Evolutionary conservation across 2,888 invertebrate genomes (phyloP), one percentile per base, ranked within the genome.

Genomic region (Papilio gigon): DNA sequence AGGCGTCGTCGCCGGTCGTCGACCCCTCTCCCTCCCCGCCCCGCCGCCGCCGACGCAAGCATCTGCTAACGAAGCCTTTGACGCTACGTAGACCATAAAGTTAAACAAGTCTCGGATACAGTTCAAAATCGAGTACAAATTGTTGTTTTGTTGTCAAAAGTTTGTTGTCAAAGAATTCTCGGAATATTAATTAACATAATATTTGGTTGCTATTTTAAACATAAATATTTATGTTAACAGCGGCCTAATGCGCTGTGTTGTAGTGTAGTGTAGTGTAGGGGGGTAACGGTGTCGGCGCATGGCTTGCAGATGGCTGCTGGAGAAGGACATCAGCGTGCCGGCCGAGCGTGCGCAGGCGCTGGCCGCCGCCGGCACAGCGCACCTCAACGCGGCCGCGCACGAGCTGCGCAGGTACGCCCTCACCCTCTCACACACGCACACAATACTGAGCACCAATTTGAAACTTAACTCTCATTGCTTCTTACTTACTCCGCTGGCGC

Each of bases 301-400:
- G n/a, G 47, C 44, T 80, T 81, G 2, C 89, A 92, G 91, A 77
- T 89, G 88, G 87, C 94, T 96, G 86, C 94, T 99, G 93, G 98
- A 98, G 82, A 83, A 95, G 85, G 98, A 99, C 85, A 91, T 99
- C 78, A 94, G 96, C 80, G 92, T 99, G 85, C 96, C 98, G 67
- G 96, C 96, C 85, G 98, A 98, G 81, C 97, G 97, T 92, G 96
- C 98, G 74, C 97, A 97, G 92, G 94, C 96, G 84, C 93, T 97
- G 77, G 96, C 97, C 71, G 97, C 97, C 84, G 94, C 95, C 75
- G 95, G 96, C 79, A 96, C 98, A 70, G 96, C 96, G 76, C 98
- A 98, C 86, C 91, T 96, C 77, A 98, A 98, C 90, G 96, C 96
- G 47, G 95, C 94, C 71, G 92, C 95, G 74, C 90, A 94, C 72